Percentiles rank a stretch among this genome's conserved stretches.
Conservation (phyloP, 2,888 invertebrate genomes). For the Mayetiola destructor region DNA sequence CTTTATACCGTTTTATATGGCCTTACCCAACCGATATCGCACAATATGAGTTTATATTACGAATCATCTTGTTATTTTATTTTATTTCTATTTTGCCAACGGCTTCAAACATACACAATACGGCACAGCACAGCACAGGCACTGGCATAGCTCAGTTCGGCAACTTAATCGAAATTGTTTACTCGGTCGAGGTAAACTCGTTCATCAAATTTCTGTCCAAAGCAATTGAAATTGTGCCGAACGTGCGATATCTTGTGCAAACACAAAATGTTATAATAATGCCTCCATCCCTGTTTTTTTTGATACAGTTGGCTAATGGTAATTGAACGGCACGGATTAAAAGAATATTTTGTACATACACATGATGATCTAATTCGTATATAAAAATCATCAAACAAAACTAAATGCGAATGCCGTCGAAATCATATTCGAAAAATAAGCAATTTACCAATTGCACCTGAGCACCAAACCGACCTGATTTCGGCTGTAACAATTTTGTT, state of each 20-base stretch:
- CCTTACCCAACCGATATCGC: background rate
- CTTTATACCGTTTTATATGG: background rate
- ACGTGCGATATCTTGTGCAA: background rate
- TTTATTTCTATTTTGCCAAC: too few species aligned
- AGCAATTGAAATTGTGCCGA: background rate
- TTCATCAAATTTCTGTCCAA: constrained; percentile 9
- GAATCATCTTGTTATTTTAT: too few species aligned
- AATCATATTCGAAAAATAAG: constrained; percentile 6
- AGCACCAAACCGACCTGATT: too few species aligned
- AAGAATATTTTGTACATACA: background rate
- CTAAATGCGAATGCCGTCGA: background rate
- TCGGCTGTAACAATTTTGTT: too few species aligned
- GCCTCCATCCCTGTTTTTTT: background rate
- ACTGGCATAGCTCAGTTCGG: too few species aligned
- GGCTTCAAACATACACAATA: too few species aligned
- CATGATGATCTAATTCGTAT: constrained; percentile 4
- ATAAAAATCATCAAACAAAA: background rate
- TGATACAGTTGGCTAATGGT: background rate
- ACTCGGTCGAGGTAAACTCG: too few species aligned
- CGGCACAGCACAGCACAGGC: too few species aligned
- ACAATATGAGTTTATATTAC: too few species aligned
- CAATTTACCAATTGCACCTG: constrained; percentile 12
- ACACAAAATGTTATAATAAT: background rate
- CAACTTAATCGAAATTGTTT: too few species aligned
- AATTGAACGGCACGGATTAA: background rate